Conservation (phyloP, 1,140 invertebrate genomes). For the Semibalanus balanoides region DNA sequence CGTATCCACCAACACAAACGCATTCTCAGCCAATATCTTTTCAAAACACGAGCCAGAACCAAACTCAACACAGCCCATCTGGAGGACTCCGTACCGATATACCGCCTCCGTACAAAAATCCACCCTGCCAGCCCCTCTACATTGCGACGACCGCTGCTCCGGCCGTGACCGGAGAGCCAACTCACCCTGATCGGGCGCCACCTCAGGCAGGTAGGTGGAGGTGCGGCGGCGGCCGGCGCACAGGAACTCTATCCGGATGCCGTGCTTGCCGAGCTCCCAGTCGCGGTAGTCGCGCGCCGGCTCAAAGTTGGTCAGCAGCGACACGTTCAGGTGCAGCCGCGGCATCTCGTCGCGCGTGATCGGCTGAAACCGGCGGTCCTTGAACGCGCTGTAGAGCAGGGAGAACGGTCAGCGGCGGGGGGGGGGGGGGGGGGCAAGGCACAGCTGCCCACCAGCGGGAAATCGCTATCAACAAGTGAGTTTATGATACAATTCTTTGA, state of each 20-base stretch:
- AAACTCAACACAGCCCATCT: too few relatives aligned
- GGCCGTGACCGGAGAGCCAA: constrained; percentile 7
- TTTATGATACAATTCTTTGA: too few relatives aligned
- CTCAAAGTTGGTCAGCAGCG: constrained; percentile 88
- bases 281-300: constrained; percentile 87
- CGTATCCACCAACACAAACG: too few relatives aligned
- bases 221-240: constrained; percentile 90
- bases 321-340: constrained; percentile 84
- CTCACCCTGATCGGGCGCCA: constrained; percentile 90
- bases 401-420: not conserved
- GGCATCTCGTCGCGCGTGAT: constrained; percentile 87
- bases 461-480: too few relatives aligned
- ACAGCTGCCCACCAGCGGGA: too few relatives aligned
- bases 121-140: not conserved
- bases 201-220: constrained; percentile 95
- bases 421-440: too few relatives aligned
- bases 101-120: not conserved
- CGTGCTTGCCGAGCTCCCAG: constrained; percentile 94
- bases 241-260: constrained; percentile 93
- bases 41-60: too few relatives aligned
- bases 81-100: too few relatives aligned
- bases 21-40: too few relatives aligned
- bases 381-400: constrained; percentile 62
- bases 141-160: not conserved
- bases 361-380: constrained; percentile 91